Percentiles rank a stretch among this genome's conserved stretches.
These are phyloP conservation scores for Ovis aries DNA, from an alignment of 2,113 vertebrate genomes.

Conservation along the genomic window DNA sequence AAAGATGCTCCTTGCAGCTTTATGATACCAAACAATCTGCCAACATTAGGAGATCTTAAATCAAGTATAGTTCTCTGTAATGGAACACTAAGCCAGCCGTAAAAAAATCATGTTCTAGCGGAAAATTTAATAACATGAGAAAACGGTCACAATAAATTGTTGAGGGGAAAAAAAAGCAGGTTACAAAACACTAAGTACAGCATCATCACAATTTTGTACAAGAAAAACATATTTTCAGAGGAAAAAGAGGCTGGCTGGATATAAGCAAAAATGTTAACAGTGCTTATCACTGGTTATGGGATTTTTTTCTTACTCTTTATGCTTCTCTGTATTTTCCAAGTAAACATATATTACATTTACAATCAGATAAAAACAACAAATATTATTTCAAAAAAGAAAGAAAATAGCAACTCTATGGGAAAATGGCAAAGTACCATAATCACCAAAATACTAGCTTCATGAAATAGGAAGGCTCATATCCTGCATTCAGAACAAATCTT, in stretches of 20 bases:
- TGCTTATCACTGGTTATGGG: neutral
- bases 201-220: constrained; percentile 55
- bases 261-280: constrained; percentile 52
- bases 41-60: constrained; percentile 34
- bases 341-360: constrained; percentile 35
- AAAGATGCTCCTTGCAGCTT: constrained; percentile 32
- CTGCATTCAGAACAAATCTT: neutral
- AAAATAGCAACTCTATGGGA: constrained; percentile 40
- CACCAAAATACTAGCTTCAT: constrained; percentile 14
- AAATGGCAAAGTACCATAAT: constrained; percentile 35
- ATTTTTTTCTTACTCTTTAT: constrained; percentile 35
- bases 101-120: constrained; percentile 43
- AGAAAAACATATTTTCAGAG: constrained; percentile 59
- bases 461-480: constrained; percentile 4
- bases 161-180: constrained; percentile 35
- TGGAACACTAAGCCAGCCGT: constrained; percentile 19
- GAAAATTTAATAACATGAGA: constrained; percentile 61
- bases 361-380: constrained; percentile 45
- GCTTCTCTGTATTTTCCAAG: constrained; percentile 48
- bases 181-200: constrained; percentile 42
- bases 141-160: constrained; percentile 63
- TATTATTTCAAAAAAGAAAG: constrained; percentile 40
- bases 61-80: constrained; percentile 40
- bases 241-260: constrained; percentile 16
- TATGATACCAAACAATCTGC: constrained; percentile 13